Evolutionary conservation across 2,113 vertebrate species (phyloP).

Genomic region (Mesocricetus auratus): DNA sequence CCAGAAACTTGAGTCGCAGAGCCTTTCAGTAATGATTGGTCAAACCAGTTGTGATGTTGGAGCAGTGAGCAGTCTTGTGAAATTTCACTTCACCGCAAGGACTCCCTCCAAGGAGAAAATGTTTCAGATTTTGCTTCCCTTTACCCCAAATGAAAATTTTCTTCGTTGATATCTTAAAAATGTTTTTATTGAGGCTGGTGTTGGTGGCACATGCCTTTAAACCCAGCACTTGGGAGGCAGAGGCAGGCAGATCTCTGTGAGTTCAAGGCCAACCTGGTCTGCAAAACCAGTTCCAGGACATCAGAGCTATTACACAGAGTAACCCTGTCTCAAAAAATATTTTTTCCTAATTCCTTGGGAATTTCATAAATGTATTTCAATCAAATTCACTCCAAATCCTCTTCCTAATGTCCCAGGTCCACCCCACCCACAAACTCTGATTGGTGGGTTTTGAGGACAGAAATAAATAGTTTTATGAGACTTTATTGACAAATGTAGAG

Average conservation of each 20-base stretch:
- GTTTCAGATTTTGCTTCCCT: conserved; percentile 39
- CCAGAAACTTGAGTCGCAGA: not conserved
- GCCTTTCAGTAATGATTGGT: not conserved
- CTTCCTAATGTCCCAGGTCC: not conserved
- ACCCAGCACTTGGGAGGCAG: not conserved
- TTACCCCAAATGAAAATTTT: conserved; percentile 16
- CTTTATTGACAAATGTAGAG: conserved; percentile 11
- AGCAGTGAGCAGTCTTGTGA: not conserved
- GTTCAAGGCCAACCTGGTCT: not conserved
- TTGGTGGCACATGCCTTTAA: not conserved
- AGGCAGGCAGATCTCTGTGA: not conserved
- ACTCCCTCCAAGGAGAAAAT: not conserved
- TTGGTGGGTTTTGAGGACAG: not conserved
- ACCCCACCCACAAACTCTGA: not conserved
- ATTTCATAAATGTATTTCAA: not conserved
- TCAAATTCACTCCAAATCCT: not conserved
- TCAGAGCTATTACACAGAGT: not conserved
- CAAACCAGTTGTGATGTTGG: not conserved
- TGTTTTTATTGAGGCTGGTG: not conserved
- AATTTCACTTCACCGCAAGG: not conserved
- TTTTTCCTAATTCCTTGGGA: not conserved
- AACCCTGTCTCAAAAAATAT: not conserved
- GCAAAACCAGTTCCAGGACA: not conserved
- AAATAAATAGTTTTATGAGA: conserved; percentile 32
- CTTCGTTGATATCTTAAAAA: not conserved